phyloP scores from a whole-genome alignment of 2,888 invertebrate genomes.

The Erynnis tages region DNA sequence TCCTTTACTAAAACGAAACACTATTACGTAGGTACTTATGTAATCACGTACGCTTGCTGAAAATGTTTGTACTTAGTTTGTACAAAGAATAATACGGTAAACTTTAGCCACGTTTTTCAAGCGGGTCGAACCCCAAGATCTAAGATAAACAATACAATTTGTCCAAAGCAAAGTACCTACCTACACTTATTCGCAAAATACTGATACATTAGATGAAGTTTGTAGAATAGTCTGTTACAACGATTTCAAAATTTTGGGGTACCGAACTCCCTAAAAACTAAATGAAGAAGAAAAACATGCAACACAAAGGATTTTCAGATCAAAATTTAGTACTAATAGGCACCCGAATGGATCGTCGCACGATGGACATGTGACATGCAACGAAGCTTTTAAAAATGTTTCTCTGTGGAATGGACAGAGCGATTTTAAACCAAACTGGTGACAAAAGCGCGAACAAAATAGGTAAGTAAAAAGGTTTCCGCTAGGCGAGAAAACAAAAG shows the following conservation, averaged over 20 bases:
- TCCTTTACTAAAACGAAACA: constrained; percentile 23
- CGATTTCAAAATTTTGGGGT: no score
- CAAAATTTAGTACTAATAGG: neutral
- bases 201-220: no score
- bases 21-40: constrained; percentile 18
- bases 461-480: constrained; percentile 20
- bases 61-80: constrained; percentile 24
- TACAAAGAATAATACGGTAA: constrained; percentile 14
- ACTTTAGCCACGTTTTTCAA: neutral
- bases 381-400: neutral
- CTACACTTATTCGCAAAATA: no score
- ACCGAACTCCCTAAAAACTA: no score
- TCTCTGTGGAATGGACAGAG: neutral
- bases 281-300: no score
- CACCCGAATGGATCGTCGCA: neutral
- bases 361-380: constrained; percentile 6
- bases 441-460: constrained; percentile 17
- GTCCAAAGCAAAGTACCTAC: no score
- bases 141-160: no score
- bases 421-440: neutral
- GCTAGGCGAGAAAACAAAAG: constrained; percentile 28
- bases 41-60: constrained; percentile 19
- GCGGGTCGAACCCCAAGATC: no score
- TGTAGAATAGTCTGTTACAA: no score
- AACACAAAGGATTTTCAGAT: neutral